A percentile compares a stretch with the other conserved stretches of the same genome.
Conservation (phyloP, 2,113 vertebrate species). For the Amphiprion percula region DNA sequence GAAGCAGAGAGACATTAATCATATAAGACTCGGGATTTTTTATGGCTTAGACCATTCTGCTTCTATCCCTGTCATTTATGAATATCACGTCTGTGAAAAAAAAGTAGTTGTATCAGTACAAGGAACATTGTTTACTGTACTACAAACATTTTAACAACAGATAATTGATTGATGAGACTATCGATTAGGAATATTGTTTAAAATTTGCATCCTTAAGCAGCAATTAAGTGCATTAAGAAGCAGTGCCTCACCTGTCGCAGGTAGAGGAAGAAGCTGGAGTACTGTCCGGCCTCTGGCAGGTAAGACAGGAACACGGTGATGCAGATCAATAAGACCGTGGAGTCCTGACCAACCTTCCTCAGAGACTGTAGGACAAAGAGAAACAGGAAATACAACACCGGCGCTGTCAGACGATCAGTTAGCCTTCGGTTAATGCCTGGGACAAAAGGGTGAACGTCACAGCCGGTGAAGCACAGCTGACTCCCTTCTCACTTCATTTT, state of each 20-base stretch:
- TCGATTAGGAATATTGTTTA: no score
- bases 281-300: conserved; percentile 95
- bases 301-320: conserved; percentile 97
- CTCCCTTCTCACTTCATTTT: neutral
- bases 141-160: no score
- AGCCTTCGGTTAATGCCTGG: neutral
- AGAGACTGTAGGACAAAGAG: conserved; percentile 85
- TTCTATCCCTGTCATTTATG: no score
- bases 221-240: neutral
- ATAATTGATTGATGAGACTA: no score
- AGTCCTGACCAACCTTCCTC: conserved; percentile 94
- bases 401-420: conserved; percentile 5
- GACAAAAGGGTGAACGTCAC: conserved; percentile 6
- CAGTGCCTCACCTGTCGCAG: conserved; percentile 88
- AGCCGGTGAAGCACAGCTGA: neutral
- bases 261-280: conserved; percentile 98
- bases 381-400: conserved; percentile 23
- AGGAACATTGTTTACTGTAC: no score
- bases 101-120: no score
- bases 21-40: no score
- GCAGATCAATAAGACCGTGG: conserved; percentile 90
- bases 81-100: no score
- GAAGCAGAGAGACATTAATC: no score
- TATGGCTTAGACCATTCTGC: no score
- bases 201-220: no score